Base-by-base conservation (phyloP, 2,797 vertebrate species). In the Spinus olivaceus region DNA sequence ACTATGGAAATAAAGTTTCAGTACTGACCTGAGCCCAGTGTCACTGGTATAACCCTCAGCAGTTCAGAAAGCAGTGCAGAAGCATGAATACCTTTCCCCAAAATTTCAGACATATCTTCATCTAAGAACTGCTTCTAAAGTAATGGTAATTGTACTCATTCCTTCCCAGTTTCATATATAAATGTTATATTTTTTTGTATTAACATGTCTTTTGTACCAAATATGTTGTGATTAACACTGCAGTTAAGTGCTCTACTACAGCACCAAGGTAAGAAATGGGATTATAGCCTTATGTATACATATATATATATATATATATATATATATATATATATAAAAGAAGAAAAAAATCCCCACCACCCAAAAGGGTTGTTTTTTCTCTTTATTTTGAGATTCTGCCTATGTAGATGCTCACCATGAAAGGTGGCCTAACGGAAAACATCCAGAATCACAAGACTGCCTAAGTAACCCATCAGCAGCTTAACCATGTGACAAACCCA, bases 401-500 rank as follows among this genome's bases (percentile, higher is more conserved):
- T 18, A 17, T 12, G 33, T 10, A 72, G 16, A 88, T 83, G 44
- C 47, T 87, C 66, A 53, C 42, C 84, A 51, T 47, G 32, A 65
- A 80, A 95, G 39, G 51, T 67, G 69, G 72, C 33, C 87, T 96
- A 64, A 94, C 85, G 88, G 94, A 88, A 97, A 97, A 94, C 77
- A 92, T 66, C 32, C 88, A 95, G 65, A 95, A 95, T 76, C 77
- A 85, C 33, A 86, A 87, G 81, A 61, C 77, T 88, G 90, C 86
- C 95, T 76, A 91, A 95, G 84, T 88, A 96, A 95, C 92, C 94
- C 94, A 94, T 92, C 88, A 96, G 95, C 86, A 95, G 86, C 72
- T 60, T 73, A 95, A 93, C 81, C 90, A 95, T 94, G 94, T 94
- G 95, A 92, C 86, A 90, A 95, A 97, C 69, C 94, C 96, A 95